Conservation (phyloP, 2,888 invertebrate species). For the Drosophila percnosoma region DNA sequence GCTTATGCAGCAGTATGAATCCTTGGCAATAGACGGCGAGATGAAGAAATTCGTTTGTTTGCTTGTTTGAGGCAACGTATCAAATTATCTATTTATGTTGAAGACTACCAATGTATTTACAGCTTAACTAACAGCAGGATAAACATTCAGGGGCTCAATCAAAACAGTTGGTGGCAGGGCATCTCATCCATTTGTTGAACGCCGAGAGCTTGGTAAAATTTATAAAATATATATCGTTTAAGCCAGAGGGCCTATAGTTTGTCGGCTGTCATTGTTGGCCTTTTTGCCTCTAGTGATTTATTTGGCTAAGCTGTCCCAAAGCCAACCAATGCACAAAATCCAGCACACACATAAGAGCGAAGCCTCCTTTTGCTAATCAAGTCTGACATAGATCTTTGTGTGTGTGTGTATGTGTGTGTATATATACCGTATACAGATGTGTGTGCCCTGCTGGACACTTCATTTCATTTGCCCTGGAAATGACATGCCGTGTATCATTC, state of each 20-base stretch:
- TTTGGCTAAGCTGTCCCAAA: slow-evolving; percentile 74
- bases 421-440: slow-evolving; percentile 1
- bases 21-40: slow-evolving; percentile 1
- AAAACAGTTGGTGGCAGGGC: slow-evolving; percentile 56
- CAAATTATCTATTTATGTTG: slow-evolving; percentile 72
- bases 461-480: slow-evolving; percentile 51
- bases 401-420: background rate
- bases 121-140: slow-evolving; percentile 77
- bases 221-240: slow-evolving; percentile 52
- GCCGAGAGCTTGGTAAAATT: slow-evolving; percentile 30
- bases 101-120: slow-evolving; percentile 61
- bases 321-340: slow-evolving; percentile 66
- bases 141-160: slow-evolving; percentile 68
- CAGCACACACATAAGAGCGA: slow-evolving; percentile 65
- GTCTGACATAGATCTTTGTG: slow-evolving; percentile 7
- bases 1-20: slow-evolving; percentile 63
- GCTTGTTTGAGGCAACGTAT: slow-evolving; percentile 49
- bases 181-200: slow-evolving; percentile 62
- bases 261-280: slow-evolving; percentile 41
- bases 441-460: slow-evolving; percentile 46
- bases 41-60: slow-evolving; percentile 31
- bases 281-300: slow-evolving; percentile 67
- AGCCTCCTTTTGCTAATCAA: slow-evolving; percentile 43
- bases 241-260: slow-evolving; percentile 48
- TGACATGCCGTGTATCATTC: slow-evolving; percentile 40